Evolutionary conservation across 1,140 invertebrate species (phyloP).

Genomic region (Drosophila takahashii): DNA sequence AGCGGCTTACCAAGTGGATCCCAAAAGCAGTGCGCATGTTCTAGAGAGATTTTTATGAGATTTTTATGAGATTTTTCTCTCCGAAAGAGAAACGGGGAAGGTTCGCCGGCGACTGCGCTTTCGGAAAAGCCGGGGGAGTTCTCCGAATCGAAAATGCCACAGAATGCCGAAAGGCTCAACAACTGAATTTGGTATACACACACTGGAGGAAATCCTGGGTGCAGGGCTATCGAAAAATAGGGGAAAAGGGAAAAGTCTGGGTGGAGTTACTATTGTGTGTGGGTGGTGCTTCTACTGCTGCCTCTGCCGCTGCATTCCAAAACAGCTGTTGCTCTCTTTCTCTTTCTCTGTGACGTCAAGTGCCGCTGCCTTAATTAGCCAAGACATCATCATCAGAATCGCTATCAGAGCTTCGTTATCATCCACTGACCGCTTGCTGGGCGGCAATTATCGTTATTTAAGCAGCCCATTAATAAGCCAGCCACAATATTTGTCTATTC

Average conservation of each 20-base stretch:
- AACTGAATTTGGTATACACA: slow-evolving; percentile 67
- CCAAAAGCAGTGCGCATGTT: slow-evolving; percentile 26
- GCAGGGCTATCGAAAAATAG: background rate
- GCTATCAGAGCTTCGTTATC: slow-evolving; percentile 12
- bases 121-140: slow-evolving; percentile 51
- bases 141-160: slow-evolving; percentile 5
- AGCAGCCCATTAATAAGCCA: slow-evolving; percentile 69
- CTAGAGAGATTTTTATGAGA: slow-evolving; percentile 18
- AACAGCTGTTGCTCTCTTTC: slow-evolving; percentile 63
- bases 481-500: slow-evolving; percentile 73
- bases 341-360: slow-evolving; percentile 57
- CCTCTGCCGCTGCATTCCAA: slow-evolving; percentile 41
- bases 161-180: slow-evolving; percentile 58
- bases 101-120: slow-evolving; percentile 47
- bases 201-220: background rate
- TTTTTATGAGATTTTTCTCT: background rate
- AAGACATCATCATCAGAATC: slow-evolving; percentile 44
- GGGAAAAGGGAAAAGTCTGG: background rate
- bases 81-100: slow-evolving; percentile 10
- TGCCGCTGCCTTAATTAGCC: slow-evolving; percentile 51
- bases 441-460: slow-evolving; percentile 49
- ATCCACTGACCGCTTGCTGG: slow-evolving; percentile 32
- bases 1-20: slow-evolving; percentile 44
- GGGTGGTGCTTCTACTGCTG: slow-evolving; percentile 45
- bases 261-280: slow-evolving; percentile 24